Evolutionary conservation across 2,113 vertebrate species (phyloP).

Genomic region (Lampris megalopsis): DNA sequence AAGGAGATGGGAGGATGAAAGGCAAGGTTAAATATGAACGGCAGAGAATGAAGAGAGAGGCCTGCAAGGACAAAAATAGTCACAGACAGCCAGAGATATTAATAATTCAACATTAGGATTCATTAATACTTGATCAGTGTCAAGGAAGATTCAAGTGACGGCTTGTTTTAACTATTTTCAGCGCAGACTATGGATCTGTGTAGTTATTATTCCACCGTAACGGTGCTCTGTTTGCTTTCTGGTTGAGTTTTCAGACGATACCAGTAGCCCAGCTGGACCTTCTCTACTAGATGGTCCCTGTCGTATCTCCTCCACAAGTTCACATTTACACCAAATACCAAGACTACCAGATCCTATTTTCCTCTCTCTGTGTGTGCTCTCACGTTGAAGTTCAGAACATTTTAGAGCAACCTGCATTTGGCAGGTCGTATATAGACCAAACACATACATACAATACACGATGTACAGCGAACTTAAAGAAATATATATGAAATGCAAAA

Average conservation of each 20-base stretch:
- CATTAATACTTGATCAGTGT: constrained; percentile 82
- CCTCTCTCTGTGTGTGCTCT: too few species aligned
- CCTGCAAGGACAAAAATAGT: constrained; percentile 75
- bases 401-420: too few species aligned
- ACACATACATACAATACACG: too few species aligned
- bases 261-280: neutral
- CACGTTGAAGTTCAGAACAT: too few species aligned
- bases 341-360: too few species aligned
- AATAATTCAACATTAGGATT: constrained; percentile 80
- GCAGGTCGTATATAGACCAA: too few species aligned
- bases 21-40: neutral
- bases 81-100: constrained; percentile 69
- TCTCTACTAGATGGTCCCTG: too few species aligned
- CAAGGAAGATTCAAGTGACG: constrained; percentile 50
- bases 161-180: constrained; percentile 45
- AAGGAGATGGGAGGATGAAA: constrained; percentile 45
- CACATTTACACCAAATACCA: too few species aligned
- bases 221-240: neutral
- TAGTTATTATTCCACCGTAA: constrained; percentile 9
- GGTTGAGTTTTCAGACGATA: constrained; percentile 15
- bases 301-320: too few species aligned
- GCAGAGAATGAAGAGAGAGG: constrained; percentile 42
- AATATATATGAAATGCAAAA: too few species aligned
- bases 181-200: constrained; percentile 20
- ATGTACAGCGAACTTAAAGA: too few species aligned